A percentile compares a stretch with the other conserved stretches of the same genome.
Evolutionary conservation across 1,140 invertebrate species (phyloP).

Genomic region (Nautilus pompilius): DNA sequence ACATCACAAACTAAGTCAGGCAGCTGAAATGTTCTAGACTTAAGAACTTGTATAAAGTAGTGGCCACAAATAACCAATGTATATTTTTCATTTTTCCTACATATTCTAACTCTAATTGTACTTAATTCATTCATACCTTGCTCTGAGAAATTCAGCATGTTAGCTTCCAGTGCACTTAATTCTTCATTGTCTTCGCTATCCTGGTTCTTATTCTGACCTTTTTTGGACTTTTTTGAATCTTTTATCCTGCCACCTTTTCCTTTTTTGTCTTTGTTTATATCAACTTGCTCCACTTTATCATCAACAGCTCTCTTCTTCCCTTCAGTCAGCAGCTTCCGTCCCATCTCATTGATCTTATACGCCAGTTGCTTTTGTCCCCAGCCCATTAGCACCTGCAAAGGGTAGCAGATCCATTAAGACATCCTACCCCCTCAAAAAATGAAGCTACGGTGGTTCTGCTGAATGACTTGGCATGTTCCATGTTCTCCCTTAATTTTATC

Average conservation of each 20-base stretch:
- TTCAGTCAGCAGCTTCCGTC: slow-evolving; percentile 37
- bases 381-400: slow-evolving; percentile 37
- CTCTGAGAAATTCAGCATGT: slow-evolving; percentile 45
- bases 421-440: too few species aligned
- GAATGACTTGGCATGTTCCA: too few species aligned
- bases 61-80: too few species aligned
- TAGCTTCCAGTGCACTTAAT: slow-evolving; percentile 49
- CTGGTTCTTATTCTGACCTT: slow-evolving; percentile 2
- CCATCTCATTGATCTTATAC: slow-evolving; percentile 45
- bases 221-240: neutral
- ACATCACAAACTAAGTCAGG: too few species aligned
- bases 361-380: slow-evolving; percentile 50
- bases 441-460: too few species aligned
- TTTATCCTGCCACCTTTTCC: neutral
- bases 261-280: neutral
- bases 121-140: slow-evolving; percentile 32
- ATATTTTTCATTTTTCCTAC: too few species aligned
- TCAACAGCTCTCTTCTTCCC: slow-evolving; percentile 11
- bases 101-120: too few species aligned
- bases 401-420: too few species aligned
- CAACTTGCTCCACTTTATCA: slow-evolving; percentile 16
- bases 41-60: too few species aligned
- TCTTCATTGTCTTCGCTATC: slow-evolving; percentile 48
- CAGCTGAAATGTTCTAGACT: too few species aligned
- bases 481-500: too few species aligned